phyloP scores from a whole-genome alignment of 2,113 vertebrate species.

The Muscicapa adusta region DNA sequence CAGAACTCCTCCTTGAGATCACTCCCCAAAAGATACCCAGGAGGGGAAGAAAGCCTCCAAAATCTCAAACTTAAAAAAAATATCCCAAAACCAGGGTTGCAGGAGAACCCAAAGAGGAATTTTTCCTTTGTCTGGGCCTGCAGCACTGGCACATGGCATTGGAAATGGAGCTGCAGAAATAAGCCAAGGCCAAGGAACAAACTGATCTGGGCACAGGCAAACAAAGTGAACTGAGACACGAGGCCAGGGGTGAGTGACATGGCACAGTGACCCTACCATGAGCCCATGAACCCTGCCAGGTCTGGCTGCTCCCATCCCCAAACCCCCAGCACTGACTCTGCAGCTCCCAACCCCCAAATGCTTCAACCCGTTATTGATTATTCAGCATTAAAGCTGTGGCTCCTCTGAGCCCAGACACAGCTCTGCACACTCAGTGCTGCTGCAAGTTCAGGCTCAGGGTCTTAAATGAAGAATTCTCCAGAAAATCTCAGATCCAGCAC shows the following conservation, averaged over 20 bases:
- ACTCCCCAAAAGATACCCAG: neutral
- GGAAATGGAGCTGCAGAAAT: neutral
- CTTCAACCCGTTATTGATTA: neutral
- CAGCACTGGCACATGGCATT: neutral
- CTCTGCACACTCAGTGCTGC: neutral
- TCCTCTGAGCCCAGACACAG: neutral
- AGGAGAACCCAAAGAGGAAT: neutral
- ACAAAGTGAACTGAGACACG: neutral
- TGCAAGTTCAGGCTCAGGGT: neutral
- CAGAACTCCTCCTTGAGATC: accelerated
- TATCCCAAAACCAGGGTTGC: accelerated
- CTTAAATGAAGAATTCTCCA: neutral
- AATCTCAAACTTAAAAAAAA: neutral
- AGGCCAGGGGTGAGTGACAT: neutral
- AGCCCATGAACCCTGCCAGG: no score
- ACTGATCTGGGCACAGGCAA: neutral
- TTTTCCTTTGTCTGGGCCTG: neutral
- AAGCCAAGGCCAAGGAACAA: neutral
- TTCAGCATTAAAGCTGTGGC: neutral
- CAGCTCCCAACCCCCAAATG: neutral
- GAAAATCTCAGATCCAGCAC: neutral
- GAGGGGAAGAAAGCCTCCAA: accelerated
- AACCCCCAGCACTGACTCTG: neutral
- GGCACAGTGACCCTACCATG: no score
- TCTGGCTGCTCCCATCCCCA: neutral